phyloP scores from a whole-genome alignment of 2,113 vertebrate species.

The Tyrannus savana region DNA sequence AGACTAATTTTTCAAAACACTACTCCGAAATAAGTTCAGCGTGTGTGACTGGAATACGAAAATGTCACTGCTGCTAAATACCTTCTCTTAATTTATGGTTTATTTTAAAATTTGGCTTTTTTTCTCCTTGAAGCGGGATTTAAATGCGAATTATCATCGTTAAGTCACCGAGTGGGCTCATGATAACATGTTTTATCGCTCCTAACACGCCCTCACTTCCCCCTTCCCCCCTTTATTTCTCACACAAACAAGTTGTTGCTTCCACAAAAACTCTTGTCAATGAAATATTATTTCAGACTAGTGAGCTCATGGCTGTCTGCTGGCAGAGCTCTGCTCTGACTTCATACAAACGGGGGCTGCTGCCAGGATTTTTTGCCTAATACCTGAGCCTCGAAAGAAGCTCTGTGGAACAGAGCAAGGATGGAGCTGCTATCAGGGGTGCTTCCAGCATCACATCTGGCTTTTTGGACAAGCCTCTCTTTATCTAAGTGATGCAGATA shows the following conservation, averaged over 20 bases:
- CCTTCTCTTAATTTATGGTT: neutral
- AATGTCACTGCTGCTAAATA: conserved; percentile 21
- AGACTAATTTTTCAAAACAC: conserved; percentile 24
- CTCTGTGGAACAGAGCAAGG: conserved; percentile 9
- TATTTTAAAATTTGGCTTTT: neutral
- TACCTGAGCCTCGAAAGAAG: conserved; percentile 49
- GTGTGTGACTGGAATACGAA: conserved; percentile 20
- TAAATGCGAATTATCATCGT: neutral
- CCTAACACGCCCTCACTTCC: neutral
- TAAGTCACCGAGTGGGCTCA: neutral
- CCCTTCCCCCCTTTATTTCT: neutral
- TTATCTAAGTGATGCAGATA: neutral
- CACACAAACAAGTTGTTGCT: conserved; percentile 45
- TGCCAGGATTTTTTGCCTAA: conserved; percentile 69
- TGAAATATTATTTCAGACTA: conserved; percentile 71
- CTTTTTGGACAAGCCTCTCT: neutral
- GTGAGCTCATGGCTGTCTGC: conserved; percentile 80
- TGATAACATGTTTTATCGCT: neutral
- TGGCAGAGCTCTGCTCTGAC: conserved; percentile 68
- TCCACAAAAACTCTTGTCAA: conserved; percentile 40
- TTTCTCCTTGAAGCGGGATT: neutral
- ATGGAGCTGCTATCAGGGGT: neutral
- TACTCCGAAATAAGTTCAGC: neutral
- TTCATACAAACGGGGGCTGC: conserved; percentile 54
- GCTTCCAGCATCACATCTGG: neutral